Conservation (phyloP, 2,888 invertebrate genomes). For the Leucophenga maculata region DNA sequence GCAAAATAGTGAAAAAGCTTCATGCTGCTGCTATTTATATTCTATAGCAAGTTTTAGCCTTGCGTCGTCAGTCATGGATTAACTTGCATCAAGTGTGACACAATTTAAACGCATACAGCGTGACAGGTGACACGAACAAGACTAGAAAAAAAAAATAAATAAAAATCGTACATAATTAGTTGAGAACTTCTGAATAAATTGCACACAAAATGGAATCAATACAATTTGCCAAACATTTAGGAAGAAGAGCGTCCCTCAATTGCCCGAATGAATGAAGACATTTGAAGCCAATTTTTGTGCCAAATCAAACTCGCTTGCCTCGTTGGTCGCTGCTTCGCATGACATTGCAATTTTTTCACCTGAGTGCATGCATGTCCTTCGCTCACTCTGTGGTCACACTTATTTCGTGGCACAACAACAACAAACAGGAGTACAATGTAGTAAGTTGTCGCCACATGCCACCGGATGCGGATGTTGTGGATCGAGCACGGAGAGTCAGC, state of each 20-base stretch:
- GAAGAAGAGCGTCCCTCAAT: neutral
- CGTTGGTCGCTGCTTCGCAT: constrained; percentile 41
- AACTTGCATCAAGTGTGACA: too few species aligned
- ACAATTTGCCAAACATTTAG: neutral
- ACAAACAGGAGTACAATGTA: neutral
- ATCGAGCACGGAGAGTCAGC: neutral
- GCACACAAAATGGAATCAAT: neutral
- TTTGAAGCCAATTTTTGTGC: neutral
- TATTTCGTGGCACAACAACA: neutral
- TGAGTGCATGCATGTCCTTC: constrained; percentile 58
- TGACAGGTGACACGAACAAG: neutral
- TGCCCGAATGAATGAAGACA: neutral
- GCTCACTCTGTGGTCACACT: constrained; percentile 36
- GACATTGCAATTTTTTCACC: constrained; percentile 68
- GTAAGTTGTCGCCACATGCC: constrained; percentile 41
- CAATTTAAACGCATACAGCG: neutral
- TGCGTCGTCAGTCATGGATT: neutral
- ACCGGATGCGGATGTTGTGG: constrained; percentile 17
- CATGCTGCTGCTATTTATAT: neutral
- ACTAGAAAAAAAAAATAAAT: neutral
- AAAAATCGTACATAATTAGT: too few species aligned
- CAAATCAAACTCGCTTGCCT: neutral
- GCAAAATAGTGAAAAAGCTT: neutral
- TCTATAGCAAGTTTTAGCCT: neutral
- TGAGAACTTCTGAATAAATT: neutral